Conservation (phyloP, 2,888 invertebrate species). For the Hylaea fasciaria region DNA sequence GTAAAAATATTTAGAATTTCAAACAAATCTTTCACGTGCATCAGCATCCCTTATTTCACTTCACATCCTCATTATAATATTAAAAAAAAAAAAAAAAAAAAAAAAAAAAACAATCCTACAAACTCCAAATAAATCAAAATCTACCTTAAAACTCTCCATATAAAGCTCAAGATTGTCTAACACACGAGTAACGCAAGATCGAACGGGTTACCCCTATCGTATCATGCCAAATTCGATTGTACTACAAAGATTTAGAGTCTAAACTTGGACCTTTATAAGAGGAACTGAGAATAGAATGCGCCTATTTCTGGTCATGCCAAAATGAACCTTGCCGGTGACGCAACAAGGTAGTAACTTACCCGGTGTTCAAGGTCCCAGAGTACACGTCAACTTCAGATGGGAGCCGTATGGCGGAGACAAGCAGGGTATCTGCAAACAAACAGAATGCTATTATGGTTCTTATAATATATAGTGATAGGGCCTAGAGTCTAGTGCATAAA, state of each 20-base stretch:
- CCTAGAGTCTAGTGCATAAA: constrained; percentile 7
- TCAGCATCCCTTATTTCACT: constrained; percentile 58
- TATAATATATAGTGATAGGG: constrained; percentile 14
- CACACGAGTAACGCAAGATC: constrained; percentile 14
- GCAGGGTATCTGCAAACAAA: constrained; percentile 71
- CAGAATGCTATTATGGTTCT: constrained; percentile 43
- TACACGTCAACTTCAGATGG: constrained; percentile 57
- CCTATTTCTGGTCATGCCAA: constrained; percentile 16
- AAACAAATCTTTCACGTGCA: constrained; percentile 61
- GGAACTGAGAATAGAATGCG: constrained; percentile 38
- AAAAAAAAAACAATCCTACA: constrained; percentile 51
- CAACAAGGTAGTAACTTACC: constrained; percentile 56
- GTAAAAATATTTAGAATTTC: constrained; percentile 46
- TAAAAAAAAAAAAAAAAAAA: too few relatives aligned
- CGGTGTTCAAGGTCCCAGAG: constrained; percentile 39
- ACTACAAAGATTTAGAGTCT: constrained; percentile 40
- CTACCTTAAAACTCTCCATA: constrained; percentile 19
- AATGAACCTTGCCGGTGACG: constrained; percentile 19
- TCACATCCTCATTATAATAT: constrained; percentile 67
- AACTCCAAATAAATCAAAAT: constrained; percentile 30
- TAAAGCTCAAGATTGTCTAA: constrained; percentile 24
- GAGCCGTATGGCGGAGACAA: constrained; percentile 61
- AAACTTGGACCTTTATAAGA: constrained; percentile 40
- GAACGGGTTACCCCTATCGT: constrained; percentile 18
- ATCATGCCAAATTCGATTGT: constrained; percentile 42